A percentile compares a stretch with the other conserved stretches of the same genome.
Conservation (phyloP, 2,888 invertebrate genomes). For the Nezara viridula region DNA sequence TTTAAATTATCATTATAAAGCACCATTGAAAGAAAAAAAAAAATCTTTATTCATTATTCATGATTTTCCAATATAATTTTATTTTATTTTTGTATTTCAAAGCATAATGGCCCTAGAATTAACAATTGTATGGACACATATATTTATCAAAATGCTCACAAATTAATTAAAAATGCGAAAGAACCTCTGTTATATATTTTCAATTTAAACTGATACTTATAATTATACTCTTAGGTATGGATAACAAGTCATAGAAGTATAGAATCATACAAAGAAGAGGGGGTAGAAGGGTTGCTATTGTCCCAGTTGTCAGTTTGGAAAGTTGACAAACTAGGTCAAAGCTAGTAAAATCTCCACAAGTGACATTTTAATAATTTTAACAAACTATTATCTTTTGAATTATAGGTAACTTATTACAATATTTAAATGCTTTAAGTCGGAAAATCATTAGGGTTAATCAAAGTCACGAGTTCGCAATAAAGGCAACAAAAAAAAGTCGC, state of each 20-base stretch:
- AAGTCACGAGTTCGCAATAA: not conserved
- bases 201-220: too few relatives aligned
- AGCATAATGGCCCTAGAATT: too few relatives aligned
- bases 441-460: not conserved
- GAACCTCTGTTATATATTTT: too few relatives aligned
- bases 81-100: too few relatives aligned
- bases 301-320: not conserved
- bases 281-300: not conserved
- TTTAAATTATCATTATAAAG: too few relatives aligned
- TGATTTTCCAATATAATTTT: too few relatives aligned
- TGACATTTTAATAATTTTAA: not conserved
- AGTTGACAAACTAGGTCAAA: not conserved
- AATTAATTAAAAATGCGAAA: too few relatives aligned
- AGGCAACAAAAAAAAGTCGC: not conserved
- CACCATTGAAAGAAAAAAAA: too few relatives aligned
- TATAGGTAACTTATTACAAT: not conserved
- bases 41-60: too few relatives aligned
- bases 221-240: too few relatives aligned
- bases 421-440: not conserved
- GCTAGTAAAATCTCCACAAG: not conserved
- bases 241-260: not conserved
- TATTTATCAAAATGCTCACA: too few relatives aligned
- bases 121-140: too few relatives aligned
- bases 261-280: not conserved
- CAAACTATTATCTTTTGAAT: not conserved